These are phyloP conservation scores for Diploptera punctata DNA, from an alignment of 2,888 invertebrate genomes.

Conservation along the genomic window DNA sequence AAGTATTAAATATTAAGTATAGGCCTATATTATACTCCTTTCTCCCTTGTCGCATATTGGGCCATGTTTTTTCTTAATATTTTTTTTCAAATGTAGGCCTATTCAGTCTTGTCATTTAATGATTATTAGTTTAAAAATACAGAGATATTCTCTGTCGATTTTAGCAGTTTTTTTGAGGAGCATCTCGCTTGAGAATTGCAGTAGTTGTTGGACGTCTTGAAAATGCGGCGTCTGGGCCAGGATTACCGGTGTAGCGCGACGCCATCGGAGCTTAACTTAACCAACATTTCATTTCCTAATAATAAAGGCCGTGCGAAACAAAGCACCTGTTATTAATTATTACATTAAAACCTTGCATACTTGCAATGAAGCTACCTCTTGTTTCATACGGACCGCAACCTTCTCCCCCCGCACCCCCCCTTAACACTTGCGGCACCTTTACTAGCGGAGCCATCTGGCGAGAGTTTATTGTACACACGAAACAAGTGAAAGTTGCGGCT, in stretches of 20 bases:
- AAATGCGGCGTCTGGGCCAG: neutral
- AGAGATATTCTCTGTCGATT: neutral
- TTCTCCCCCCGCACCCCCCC: too few species aligned
- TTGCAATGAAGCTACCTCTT: neutral
- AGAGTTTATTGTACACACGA: constrained; percentile 6
- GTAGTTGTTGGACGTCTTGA: constrained; percentile 4
- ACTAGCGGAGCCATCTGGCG: constrained; percentile 26
- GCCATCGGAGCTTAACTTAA: constrained; percentile 34
- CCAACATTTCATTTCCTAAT: constrained; percentile 40
- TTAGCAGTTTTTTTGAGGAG: neutral
- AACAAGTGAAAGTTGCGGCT: constrained; percentile 24
- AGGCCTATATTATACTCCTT: too few species aligned
- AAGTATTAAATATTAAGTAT: too few species aligned
- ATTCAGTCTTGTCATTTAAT: too few species aligned
- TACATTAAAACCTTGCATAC: constrained; percentile 36
- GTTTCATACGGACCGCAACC: constrained; percentile 6
- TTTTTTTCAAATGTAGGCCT: too few species aligned
- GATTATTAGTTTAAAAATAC: too few species aligned
- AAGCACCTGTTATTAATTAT: constrained; percentile 39
- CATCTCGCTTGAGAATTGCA: neutral
- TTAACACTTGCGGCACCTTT: constrained; percentile 12
- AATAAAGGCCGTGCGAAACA: constrained; percentile 32
- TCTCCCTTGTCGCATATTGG: too few species aligned
- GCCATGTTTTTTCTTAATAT: too few species aligned
- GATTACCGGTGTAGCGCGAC: constrained; percentile 28